Evolutionary conservation across 2,113 vertebrate genomes (phyloP), one percentile per base, ranked within the genome.

Genomic region (Neolamprologus brichardi): DNA sequence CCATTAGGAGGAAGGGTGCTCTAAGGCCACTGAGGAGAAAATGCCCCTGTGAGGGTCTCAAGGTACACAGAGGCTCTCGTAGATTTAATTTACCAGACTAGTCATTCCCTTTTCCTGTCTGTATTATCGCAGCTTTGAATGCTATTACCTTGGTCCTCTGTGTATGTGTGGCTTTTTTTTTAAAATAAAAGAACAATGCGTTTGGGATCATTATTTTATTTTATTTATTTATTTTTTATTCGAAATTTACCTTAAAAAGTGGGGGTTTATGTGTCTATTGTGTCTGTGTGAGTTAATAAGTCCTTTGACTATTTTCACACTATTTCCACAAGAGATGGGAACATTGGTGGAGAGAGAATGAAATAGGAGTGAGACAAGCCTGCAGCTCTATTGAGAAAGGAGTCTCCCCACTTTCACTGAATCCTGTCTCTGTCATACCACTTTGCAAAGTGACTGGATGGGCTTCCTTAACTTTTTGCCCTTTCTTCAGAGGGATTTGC

Each of bases 1-100:
- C 95, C 95, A 96, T 96, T 96, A 96, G 93, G 93, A 94, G 93
- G 90, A 93, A 94, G 94, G 94, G 95, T 95, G 94, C 94, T 95
- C 94, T 94, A 88, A 94, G 94, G 94, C 89, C 94, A 93, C 94
- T 79, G 88, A 93, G 93, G 91, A 93, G 91, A 94, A 92, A 94
- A 94, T 94, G 90, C 94, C 94, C 91, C 91, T 86, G 85, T 86
- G 89, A 94, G 92, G 95, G 91, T 93, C 90, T 91, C 91, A 88
- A 89, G 95, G 87, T 84, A 94, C 92, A 94, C 90, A 85, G 79
- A 92, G 67, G 86, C 88, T 94, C 88, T 94, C 17, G 67, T 83
- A 93, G 90, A 95, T 95, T 95, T 94, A 94, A 95, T 95, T 95
- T 95, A 86, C 91, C 80, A 91, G 89, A 93, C 84, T 80, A 90